Percentiles rank a stretch among this genome's conserved stretches.
Evolutionary conservation across 2,113 vertebrate species (phyloP).

Genomic region (Vombatus ursinus): DNA sequence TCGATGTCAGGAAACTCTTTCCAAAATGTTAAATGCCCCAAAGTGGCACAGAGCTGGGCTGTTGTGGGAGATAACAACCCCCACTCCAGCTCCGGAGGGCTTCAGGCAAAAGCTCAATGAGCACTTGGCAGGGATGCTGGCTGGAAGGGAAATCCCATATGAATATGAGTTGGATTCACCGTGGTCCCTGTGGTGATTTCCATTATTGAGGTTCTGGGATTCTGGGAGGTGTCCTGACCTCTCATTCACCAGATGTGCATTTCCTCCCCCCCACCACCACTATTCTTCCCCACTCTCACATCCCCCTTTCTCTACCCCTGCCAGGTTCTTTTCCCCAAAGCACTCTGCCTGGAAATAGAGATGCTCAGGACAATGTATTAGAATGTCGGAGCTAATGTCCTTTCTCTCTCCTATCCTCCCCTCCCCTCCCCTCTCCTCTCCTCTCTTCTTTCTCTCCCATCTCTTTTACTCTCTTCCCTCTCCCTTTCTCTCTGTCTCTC

Average conservation of each 20-base stretch:
- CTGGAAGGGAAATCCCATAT: background rate
- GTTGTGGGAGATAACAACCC: background rate
- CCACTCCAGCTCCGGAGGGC: background rate
- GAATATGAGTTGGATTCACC: background rate
- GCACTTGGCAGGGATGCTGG: background rate
- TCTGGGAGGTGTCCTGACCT: background rate
- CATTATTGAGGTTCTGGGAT: background rate
- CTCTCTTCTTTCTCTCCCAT: no score
- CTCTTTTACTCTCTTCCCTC: background rate
- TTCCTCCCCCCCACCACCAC: background rate
- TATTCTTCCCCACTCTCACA: background rate
- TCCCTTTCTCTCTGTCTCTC: background rate
- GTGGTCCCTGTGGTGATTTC: background rate
- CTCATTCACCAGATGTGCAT: background rate
- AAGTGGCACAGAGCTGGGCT: background rate
- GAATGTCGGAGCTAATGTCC: background rate
- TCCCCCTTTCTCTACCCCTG: background rate
- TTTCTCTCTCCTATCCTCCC: background rate
- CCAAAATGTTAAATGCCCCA: background rate
- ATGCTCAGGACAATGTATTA: background rate
- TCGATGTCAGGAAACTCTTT: background rate
- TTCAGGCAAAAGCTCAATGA: background rate
- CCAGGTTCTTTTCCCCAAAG: background rate
- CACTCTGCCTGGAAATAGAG: background rate
- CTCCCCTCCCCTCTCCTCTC: background rate